Evolutionary conservation across 2,888 invertebrate genomes (phyloP).

Genomic region (Rosalia funebris): DNA sequence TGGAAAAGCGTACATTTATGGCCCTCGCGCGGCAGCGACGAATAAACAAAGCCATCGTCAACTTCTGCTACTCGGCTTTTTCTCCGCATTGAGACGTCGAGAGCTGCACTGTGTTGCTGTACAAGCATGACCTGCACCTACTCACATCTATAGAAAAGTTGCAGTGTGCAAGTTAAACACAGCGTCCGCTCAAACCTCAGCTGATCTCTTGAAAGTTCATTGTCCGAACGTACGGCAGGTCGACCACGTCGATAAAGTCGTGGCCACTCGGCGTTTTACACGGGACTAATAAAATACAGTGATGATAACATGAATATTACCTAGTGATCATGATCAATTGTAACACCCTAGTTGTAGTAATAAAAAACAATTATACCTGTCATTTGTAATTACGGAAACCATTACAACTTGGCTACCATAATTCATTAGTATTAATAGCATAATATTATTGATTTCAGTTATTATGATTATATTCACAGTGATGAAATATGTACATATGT

Average conservation of each 20-base stretch:
- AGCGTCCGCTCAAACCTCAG: constrained; percentile 27
- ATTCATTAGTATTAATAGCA: too few species aligned
- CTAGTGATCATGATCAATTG: too few species aligned
- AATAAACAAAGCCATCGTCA: neutral
- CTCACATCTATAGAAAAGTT: constrained; percentile 26
- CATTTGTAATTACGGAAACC: too few species aligned
- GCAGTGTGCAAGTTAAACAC: constrained; percentile 28
- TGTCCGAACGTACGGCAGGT: constrained; percentile 6
- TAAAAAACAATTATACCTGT: too few species aligned
- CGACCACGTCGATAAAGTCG: constrained; percentile 17
- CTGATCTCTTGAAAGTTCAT: constrained; percentile 27
- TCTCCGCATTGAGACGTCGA: neutral
- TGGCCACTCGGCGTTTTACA: too few species aligned
- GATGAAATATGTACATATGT: too few species aligned
- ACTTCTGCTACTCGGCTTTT: neutral
- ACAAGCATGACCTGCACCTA: constrained; percentile 27
- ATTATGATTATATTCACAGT: too few species aligned
- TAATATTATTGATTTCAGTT: too few species aligned
- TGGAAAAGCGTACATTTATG: neutral
- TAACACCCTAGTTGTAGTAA: too few species aligned
- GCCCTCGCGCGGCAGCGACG: neutral
- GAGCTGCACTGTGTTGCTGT: neutral
- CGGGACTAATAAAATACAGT: too few species aligned
- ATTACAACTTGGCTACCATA: too few species aligned
- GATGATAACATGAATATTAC: too few species aligned